These are phyloP conservation scores for Aspiorhynchus laticeps DNA, from an alignment of 2,113 vertebrate genomes.

Conservation along the genomic window DNA sequence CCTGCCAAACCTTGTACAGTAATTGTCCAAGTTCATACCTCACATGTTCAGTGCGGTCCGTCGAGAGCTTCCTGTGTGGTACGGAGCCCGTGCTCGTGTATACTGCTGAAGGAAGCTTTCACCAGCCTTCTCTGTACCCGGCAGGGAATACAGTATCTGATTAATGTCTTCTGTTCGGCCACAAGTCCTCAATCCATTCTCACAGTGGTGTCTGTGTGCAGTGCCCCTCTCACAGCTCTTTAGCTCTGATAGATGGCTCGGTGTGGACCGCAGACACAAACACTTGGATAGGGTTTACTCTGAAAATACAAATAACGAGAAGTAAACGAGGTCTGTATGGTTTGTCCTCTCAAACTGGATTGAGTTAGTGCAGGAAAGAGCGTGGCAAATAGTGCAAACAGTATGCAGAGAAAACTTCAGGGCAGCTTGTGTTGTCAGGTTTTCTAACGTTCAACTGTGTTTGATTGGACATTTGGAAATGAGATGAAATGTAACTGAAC, in stretches of 20 bases:
- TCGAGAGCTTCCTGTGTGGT: constrained; percentile 29
- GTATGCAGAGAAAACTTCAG: background rate
- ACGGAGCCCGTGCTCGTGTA: constrained; percentile 2
- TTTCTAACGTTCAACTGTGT: background rate
- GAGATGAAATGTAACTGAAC: background rate
- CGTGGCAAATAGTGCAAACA: background rate
- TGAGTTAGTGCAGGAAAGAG: background rate
- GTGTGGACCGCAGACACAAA: constrained; percentile 37
- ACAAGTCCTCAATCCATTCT: constrained; percentile 44
- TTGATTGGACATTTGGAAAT: background rate
- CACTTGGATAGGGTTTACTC: constrained; percentile 44
- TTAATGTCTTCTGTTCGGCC: constrained; percentile 48
- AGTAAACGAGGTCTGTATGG: constrained; percentile 8
- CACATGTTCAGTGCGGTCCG: background rate
- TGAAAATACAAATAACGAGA: constrained; percentile 52
- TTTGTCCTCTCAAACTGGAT: constrained; percentile 36
- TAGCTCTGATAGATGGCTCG: constrained; percentile 53
- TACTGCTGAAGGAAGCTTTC: constrained; percentile 38
- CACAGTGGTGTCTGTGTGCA: constrained; percentile 38
- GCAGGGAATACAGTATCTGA: constrained; percentile 45
- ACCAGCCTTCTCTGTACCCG: constrained; percentile 36
- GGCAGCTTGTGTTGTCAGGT: background rate
- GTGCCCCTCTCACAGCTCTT: constrained; percentile 46
- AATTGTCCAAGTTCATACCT: constrained; percentile 6
- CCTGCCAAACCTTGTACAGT: constrained; percentile 27